Evolutionary conservation across 2,888 invertebrate genomes (phyloP), one percentile per base, ranked within the genome.

Genomic region (Keiferia lycopersicella): DNA sequence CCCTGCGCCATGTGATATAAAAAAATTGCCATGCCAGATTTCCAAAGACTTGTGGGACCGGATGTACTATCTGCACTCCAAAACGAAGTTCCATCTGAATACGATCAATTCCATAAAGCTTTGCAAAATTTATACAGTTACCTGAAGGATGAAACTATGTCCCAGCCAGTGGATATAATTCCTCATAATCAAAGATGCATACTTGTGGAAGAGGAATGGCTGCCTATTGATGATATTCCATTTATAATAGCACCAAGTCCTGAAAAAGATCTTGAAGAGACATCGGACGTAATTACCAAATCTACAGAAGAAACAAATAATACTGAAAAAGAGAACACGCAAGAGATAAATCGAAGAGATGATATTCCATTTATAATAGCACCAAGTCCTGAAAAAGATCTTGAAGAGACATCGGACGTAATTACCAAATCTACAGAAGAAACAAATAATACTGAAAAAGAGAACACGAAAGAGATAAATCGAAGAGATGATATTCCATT

Each of bases 31-130:
- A 57, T 57, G 57, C n/a, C 57, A 57, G 57, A 57, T 57, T 57
- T 57, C 34, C 57, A 57, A 57, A 57, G 34, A 18, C 57, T 57
- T 57, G 57, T 57, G 57, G 57, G 57, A 57, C 22, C 26, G 22
- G 57, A 57, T 57, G 34, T 57, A 18, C 30, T 57, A 20, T 57
- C 57, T 22, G 57, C 30, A 34, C 57, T 57, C 57, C 57, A 57
- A 22, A 57, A 57, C 57, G 57, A 30, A 57, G 34, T 10, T 26
- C 22, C 57, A n/a, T 30, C 22, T 57, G 26, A 26, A 57, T 10
- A 57, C 57, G 34, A 57, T 57, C 20, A n/a, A 10, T 57, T 57
- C 22, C 22, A 57, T 14, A 57, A 22, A 57, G 57, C 57, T 57
- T 57, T 57, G 57, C 14, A 57, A 6, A 57, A 57, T 22, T 14